These are phyloP conservation scores for Melinaea menophilus DNA, from an alignment of 2,888 invertebrate genomes.

Conservation along the genomic window DNA sequence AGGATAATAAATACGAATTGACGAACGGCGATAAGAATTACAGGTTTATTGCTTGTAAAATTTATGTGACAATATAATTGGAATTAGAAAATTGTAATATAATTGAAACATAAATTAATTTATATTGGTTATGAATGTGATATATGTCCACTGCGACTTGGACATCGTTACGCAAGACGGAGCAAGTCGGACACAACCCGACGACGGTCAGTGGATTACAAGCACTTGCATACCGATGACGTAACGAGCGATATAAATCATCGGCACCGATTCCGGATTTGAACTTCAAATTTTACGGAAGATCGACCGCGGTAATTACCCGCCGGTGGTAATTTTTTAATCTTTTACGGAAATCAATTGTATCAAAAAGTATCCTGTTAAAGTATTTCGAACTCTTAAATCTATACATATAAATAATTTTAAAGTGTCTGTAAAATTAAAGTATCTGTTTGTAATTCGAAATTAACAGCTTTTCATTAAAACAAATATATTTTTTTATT, in stretches of 20 bases:
- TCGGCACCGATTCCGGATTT: slow-evolving; percentile 53
- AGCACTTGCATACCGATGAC: slow-evolving; percentile 51
- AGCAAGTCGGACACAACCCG: slow-evolving; percentile 48
- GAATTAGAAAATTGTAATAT: neutral
- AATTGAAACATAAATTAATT: neutral
- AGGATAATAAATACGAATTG: slow-evolving; percentile 17
- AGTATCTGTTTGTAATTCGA: too few relatives aligned
- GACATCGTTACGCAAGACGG: slow-evolving; percentile 55
- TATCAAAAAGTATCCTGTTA: too few relatives aligned
- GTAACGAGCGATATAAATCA: slow-evolving; percentile 49
- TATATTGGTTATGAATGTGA: neutral
- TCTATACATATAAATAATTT: too few relatives aligned
- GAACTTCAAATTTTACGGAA: slow-evolving; percentile 44
- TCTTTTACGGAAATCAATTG: neutral
- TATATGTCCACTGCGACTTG: slow-evolving; percentile 26
- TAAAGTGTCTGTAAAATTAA: too few relatives aligned
- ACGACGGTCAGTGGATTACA: slow-evolving; percentile 42
- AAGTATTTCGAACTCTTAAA: too few relatives aligned
- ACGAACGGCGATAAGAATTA: slow-evolving; percentile 10
- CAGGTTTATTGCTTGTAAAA: slow-evolving; percentile 3
- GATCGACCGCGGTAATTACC: slow-evolving; percentile 20
- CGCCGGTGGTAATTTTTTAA: neutral
- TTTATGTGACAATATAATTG: slow-evolving; percentile 11
- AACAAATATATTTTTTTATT: too few relatives aligned
- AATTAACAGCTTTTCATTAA: too few relatives aligned